Evolutionary conservation across 2,888 invertebrate genomes (phyloP).

Genomic region (Chymomyza procnemis): DNA sequence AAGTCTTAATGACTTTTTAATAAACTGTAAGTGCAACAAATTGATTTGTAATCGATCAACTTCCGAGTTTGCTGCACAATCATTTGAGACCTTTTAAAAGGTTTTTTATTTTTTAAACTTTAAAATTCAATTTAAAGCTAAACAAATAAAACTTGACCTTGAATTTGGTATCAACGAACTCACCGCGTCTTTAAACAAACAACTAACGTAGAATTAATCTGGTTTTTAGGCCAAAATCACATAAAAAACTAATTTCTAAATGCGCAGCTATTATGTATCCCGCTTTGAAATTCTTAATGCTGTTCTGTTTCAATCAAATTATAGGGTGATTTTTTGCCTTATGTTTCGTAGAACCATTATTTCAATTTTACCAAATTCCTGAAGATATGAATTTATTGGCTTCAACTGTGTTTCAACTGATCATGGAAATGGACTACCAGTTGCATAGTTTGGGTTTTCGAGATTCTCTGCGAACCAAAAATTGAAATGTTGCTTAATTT

Average conservation of each 20-base stretch:
- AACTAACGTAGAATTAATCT: conserved; percentile 16
- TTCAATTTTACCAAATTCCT: too few relatives aligned
- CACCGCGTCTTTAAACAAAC: conserved; percentile 7
- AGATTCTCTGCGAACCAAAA: too few relatives aligned
- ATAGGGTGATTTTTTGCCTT: not conserved
- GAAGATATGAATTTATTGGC: too few relatives aligned
- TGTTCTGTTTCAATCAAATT: not conserved
- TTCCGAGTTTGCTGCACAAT: not conserved
- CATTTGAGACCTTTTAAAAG: not conserved
- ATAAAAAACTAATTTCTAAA: conserved; percentile 1
- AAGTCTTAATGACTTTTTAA: conserved; percentile 25
- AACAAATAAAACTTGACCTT: not conserved
- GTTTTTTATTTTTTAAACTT: conserved; percentile 3
- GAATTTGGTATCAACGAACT: conserved; percentile 22
- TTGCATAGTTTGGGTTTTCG: too few relatives aligned
- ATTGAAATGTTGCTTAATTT: too few relatives aligned
- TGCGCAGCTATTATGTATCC: not conserved
- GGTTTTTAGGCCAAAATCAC: conserved; percentile 22
- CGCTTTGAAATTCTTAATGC: too few relatives aligned
- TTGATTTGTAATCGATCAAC: not conserved
- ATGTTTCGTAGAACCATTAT: too few relatives aligned
- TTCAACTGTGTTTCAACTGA: too few relatives aligned
- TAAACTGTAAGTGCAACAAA: conserved; percentile 13
- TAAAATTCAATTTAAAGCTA: not conserved
- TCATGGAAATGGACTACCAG: too few relatives aligned